Evolutionary conservation across 2,113 vertebrate species (phyloP).

Genomic region (Acanthochromis polyacanthus): DNA sequence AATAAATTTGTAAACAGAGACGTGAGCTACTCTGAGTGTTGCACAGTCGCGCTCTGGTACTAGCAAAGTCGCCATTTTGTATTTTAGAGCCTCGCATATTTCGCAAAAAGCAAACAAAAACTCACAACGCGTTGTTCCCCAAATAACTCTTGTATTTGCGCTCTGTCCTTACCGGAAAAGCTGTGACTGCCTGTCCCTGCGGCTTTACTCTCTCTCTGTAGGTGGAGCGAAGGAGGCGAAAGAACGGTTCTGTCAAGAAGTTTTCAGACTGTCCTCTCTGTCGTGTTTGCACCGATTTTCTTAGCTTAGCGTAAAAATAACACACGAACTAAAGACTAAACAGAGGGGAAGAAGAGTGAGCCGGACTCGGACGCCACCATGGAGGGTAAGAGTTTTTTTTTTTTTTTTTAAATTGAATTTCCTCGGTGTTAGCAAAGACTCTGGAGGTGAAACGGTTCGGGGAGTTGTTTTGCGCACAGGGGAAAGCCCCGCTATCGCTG

Average conservation of each 20-base stretch:
- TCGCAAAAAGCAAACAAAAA: conserved; percentile 9
- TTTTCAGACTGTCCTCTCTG: conserved; percentile 15
- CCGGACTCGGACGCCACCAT: conserved; percentile 62
- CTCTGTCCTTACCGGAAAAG: conserved; percentile 48
- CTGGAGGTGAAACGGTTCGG: conserved; percentile 49
- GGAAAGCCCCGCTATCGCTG: conserved; percentile 74
- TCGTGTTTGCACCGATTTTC: conserved; percentile 10
- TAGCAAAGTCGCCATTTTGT: neutral
- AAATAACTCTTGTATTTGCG: neutral
- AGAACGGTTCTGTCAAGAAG: conserved; percentile 63
- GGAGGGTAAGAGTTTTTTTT: conserved; percentile 70
- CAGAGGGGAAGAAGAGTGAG: neutral
- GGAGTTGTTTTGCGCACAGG: conserved; percentile 71
- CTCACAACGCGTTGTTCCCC: neutral
- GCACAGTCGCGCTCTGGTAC: neutral
- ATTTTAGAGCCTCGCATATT: neutral
- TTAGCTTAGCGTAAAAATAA: neutral
- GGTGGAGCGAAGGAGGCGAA: conserved; percentile 64
- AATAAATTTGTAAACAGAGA: no score
- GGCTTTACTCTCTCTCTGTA: conserved; percentile 34
- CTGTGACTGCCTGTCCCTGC: neutral
- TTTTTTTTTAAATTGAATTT: neutral
- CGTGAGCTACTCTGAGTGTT: no score
- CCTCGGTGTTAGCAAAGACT: neutral
- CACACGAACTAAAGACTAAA: neutral